Percentiles rank a stretch among this genome's conserved stretches.
These are phyloP conservation scores for Antechinus flavipes DNA, from an alignment of 2,113 vertebrate genomes.

Conservation along the genomic window DNA sequence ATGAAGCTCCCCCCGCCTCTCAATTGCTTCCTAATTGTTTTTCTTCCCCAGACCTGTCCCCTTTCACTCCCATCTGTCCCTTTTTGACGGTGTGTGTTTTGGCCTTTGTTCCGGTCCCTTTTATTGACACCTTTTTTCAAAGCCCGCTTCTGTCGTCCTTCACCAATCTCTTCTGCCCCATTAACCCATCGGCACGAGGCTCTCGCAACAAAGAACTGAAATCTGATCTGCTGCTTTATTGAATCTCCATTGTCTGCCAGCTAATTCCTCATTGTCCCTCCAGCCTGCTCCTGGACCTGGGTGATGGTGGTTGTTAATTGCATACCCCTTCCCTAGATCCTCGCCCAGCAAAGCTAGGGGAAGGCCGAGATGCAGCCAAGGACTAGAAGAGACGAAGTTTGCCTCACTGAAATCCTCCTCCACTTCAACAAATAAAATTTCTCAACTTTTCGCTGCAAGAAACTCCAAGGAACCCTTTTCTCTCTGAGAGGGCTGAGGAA, in stretches of 20 bases:
- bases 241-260: conserved; percentile 80
- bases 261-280: conserved; percentile 75
- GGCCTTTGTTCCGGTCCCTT: conserved; percentile 90
- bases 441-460: background rate
- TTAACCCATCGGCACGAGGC: conserved; percentile 94
- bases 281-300: conserved; percentile 58
- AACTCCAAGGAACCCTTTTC: background rate
- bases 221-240: conserved; percentile 82
- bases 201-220: conserved; percentile 89
- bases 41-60: conserved; percentile 49
- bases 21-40: conserved; percentile 68
- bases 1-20: conserved; percentile 58
- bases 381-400: background rate
- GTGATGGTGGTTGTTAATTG: conserved; percentile 63
- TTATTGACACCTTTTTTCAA: conserved; percentile 87
- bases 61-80: conserved; percentile 92
- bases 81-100: conserved; percentile 85
- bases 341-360: background rate
- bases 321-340: conserved; percentile 56
- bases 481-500: background rate
- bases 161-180: conserved; percentile 95
- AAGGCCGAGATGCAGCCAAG: conserved; percentile 15
- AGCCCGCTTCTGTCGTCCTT: conserved; percentile 87
- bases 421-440: background rate
- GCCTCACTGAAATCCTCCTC: background rate